A percentile compares a stretch with the other conserved stretches of the same genome.
phyloP scores from a whole-genome alignment of 2,113 vertebrate genomes.

The Suricata suricatta region DNA sequence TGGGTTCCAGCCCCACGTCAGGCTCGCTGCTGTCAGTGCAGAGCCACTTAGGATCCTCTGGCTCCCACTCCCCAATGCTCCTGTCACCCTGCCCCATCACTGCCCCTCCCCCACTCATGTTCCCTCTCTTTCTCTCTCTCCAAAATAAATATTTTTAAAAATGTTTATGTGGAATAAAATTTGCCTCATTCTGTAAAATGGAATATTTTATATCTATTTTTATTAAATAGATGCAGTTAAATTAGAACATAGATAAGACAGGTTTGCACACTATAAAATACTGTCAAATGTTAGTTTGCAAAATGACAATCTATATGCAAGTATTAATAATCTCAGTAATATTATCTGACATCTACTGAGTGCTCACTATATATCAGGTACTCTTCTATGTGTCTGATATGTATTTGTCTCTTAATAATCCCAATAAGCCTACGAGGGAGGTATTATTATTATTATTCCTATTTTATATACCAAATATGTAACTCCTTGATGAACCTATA shows the following conservation, averaged over 20 bases:
- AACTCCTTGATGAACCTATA: background rate
- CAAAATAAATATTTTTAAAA: no score
- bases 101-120: no score
- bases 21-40: no score
- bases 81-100: no score
- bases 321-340: background rate
- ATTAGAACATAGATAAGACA: background rate
- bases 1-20: no score
- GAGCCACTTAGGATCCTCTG: no score
- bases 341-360: background rate
- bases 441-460: background rate
- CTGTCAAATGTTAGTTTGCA: background rate
- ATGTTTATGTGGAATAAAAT: background rate
- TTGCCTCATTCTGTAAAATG: background rate
- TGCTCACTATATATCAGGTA: background rate
- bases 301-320: background rate
- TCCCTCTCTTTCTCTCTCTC: no score
- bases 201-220: background rate
- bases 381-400: background rate
- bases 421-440: background rate
- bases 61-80: no score
- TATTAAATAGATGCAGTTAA: slow-evolving; percentile 4
- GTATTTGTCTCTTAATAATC: background rate
- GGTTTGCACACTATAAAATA: background rate
- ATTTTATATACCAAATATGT: background rate